Percentiles rank a stretch among this genome's conserved stretches.
Conservation (phyloP, 2,113 vertebrate genomes). For the Nycticorax nycticorax region DNA sequence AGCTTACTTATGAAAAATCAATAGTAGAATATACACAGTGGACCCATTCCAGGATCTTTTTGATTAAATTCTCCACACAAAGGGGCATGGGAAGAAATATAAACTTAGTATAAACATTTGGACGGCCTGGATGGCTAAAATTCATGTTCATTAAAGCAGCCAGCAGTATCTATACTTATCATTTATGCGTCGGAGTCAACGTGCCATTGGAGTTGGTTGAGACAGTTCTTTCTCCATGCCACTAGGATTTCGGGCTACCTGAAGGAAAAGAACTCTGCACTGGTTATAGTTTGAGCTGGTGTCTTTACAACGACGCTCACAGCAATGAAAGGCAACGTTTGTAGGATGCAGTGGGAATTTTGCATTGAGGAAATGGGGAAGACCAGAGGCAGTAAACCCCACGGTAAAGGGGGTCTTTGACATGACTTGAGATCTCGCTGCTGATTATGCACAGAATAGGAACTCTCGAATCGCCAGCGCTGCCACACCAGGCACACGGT, state of each 20-base stretch:
- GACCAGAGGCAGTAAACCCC: not conserved
- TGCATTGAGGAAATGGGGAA: not conserved
- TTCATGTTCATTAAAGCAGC: not conserved
- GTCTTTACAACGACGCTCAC: not conserved
- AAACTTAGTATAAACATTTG: not conserved
- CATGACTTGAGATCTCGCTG: not conserved
- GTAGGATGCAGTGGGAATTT: not conserved
- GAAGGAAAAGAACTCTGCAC: not conserved
- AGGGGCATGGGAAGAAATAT: not conserved
- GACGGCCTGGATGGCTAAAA: not conserved
- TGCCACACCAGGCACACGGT: not conserved
- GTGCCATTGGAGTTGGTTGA: fast-evolving
- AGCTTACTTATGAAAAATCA: not conserved
- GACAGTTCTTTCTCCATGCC: not conserved
- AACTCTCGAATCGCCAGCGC: not conserved
- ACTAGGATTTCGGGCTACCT: not conserved
- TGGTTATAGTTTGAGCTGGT: not conserved
- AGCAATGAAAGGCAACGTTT: not conserved
- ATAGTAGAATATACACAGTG: not conserved
- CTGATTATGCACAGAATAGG: not conserved
- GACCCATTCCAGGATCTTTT: not conserved
- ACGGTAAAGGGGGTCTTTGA: not conserved
- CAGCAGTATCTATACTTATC: not conserved
- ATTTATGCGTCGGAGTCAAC: not conserved
- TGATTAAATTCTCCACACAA: not conserved